phyloP scores from a whole-genome alignment of 2,797 vertebrate genomes.

The Enteromius viviparus region DNA sequence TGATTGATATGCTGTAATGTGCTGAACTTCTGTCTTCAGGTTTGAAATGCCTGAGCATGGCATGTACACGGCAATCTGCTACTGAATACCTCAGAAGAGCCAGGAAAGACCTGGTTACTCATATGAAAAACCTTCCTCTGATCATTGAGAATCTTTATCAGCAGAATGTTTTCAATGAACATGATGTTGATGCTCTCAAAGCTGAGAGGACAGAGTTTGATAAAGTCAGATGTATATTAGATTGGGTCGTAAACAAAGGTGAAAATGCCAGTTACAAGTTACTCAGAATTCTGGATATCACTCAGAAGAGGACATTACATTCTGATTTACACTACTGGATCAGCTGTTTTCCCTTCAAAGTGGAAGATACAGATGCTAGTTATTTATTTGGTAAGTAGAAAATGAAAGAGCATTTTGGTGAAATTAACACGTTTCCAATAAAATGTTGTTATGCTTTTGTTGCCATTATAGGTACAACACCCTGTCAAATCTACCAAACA shows the following conservation, averaged over 20 bases:
- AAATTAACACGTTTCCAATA: not conserved
- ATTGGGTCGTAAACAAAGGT: not conserved
- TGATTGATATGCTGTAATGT: no score
- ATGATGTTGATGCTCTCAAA: not conserved
- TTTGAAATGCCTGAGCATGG: constrained; percentile 11
- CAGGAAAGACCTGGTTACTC: not conserved
- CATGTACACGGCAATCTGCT: not conserved
- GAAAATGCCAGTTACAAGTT: constrained; percentile 26
- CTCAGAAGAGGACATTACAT: constrained; percentile 17
- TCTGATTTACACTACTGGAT: constrained; percentile 5
- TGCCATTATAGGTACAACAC: constrained; percentile 24
- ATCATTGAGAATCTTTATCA: constrained; percentile 39
- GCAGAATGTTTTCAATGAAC: not conserved
- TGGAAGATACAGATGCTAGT: not conserved
- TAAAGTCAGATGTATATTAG: constrained; percentile 32
- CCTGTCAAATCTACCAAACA: constrained; percentile 29
- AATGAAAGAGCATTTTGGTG: not conserved
- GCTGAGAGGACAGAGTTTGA: not conserved
- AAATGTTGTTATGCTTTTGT: not conserved
- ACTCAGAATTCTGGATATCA: constrained; percentile 28
- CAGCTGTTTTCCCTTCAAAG: not conserved
- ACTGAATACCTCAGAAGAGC: not conserved
- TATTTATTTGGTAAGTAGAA: not conserved
- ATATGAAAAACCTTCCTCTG: constrained; percentile 4
- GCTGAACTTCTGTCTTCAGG: not conserved